A percentile compares a stretch with the other conserved stretches of the same genome.
phyloP scores from a whole-genome alignment of 2,797 vertebrate species.

The Benthosema pterotum region DNA sequence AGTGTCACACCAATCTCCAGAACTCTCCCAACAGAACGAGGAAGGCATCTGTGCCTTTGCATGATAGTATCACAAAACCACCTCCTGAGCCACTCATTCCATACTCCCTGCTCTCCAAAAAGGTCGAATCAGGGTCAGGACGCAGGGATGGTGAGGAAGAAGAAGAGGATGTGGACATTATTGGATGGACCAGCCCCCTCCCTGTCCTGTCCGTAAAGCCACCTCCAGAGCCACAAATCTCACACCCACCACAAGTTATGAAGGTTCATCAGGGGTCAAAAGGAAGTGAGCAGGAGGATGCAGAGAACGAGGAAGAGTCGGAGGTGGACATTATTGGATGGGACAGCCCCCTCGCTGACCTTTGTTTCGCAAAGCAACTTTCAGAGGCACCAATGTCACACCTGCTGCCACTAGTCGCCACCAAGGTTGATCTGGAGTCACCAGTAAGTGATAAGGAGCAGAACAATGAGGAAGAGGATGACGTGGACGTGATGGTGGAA shows the following conservation, averaged over 20 bases:
- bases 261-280: not conserved
- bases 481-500: slow-evolving; percentile 27
- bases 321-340: slow-evolving; percentile 57
- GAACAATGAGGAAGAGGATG: slow-evolving; percentile 28
- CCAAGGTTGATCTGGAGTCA: no score
- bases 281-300: slow-evolving; percentile 12
- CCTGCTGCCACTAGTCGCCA: no score
- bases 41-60: not conserved
- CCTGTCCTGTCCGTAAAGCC: slow-evolving; percentile 36
- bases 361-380: slow-evolving; percentile 23
- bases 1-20: not conserved
- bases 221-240: no score
- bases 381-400: no score
- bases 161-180: slow-evolving; percentile 55
- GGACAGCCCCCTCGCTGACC: slow-evolving; percentile 30
- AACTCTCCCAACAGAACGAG: not conserved
- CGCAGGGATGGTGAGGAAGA: slow-evolving; percentile 18
- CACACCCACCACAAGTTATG: not conserved
- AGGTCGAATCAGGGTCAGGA: not conserved
- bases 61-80: not conserved
- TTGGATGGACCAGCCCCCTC: slow-evolving; percentile 31
- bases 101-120: not conserved
- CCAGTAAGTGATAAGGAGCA: not conserved
- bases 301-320: slow-evolving; percentile 27
- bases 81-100: not conserved